phyloP scores from a whole-genome alignment of 2,888 invertebrate species.

The Microplitis deprimator region DNA sequence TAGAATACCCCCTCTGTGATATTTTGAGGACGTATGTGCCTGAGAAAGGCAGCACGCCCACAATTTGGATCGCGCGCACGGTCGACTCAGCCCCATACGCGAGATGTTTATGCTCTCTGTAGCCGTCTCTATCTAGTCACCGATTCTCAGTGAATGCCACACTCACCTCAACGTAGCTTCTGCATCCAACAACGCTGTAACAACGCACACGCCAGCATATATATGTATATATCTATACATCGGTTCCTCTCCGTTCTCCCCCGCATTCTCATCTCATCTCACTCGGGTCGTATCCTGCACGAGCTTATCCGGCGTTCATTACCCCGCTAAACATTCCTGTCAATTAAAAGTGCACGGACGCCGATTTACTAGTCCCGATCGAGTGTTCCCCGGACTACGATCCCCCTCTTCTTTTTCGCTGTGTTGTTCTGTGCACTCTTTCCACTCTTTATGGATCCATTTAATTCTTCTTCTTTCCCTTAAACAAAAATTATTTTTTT shows the following conservation, averaged over 20 bases:
- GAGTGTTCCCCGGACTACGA: conserved; percentile 21
- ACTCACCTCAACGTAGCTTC: conserved; percentile 36
- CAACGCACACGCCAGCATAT: conserved; percentile 1
- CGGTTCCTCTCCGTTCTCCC: background rate
- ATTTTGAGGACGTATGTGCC: conserved; percentile 51
- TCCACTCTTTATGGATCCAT: background rate
- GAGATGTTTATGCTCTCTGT: conserved; percentile 66
- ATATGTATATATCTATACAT: conserved; percentile 17
- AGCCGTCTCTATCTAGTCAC: conserved; percentile 67
- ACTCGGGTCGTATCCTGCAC: conserved; percentile 15
- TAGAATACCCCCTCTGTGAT: conserved; percentile 66
- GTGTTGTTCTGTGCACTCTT: background rate
- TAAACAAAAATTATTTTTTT: background rate
- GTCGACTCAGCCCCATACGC: conserved; percentile 47
- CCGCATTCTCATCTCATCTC: background rate
- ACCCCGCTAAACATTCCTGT: conserved; percentile 68
- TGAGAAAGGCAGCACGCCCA: conserved; percentile 65
- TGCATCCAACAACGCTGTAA: conserved; percentile 27
- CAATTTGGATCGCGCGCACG: conserved; percentile 62
- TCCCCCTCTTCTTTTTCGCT: background rate
- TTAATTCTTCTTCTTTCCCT: background rate
- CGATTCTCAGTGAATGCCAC: conserved; percentile 46
- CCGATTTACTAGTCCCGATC: conserved; percentile 62
- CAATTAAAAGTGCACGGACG: conserved; percentile 67
- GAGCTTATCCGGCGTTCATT: conserved; percentile 63